phyloP scores from a whole-genome alignment of 1,140 invertebrate species.

The Olivierus martensii region DNA sequence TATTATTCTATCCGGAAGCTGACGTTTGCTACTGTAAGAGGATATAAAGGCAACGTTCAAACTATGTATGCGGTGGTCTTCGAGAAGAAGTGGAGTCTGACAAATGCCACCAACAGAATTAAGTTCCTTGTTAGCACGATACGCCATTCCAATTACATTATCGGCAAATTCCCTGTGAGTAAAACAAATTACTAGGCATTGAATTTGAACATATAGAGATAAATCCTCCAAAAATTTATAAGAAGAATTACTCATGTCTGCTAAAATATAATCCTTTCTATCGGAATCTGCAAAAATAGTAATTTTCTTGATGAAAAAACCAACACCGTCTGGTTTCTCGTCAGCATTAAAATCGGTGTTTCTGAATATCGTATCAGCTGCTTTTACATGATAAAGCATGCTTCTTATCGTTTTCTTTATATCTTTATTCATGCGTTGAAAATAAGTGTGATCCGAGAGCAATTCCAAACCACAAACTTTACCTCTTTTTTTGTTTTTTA shows the following conservation, averaged over 20 bases:
- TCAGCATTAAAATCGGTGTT: conserved; percentile 2
- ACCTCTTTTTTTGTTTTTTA: neutral
- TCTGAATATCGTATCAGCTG: conserved; percentile 1
- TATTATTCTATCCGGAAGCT: neutral
- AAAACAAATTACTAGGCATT: conserved; percentile 4
- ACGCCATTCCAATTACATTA: conserved; percentile 2
- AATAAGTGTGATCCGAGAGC: neutral
- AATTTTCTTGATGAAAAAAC: conserved; percentile 3
- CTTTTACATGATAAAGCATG: conserved; percentile 3
- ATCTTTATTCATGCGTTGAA: neutral
- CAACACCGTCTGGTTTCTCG: neutral
- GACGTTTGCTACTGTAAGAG: neutral
- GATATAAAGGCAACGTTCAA: conserved; percentile 3
- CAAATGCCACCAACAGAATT: conserved; percentile 3
- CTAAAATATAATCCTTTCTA: neutral
- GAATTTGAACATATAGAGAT: conserved; percentile 1
- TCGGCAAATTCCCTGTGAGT: neutral
- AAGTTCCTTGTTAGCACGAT: neutral
- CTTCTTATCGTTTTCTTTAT: neutral
- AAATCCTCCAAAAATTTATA: conserved; percentile 1
- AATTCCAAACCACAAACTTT: neutral
- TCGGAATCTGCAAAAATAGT: neutral
- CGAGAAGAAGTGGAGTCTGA: neutral
- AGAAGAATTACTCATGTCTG: neutral
- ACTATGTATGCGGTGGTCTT: neutral